These are phyloP conservation scores for Myotis davidii DNA, from an alignment of 2,113 vertebrate genomes.

Conservation along the genomic window DNA sequence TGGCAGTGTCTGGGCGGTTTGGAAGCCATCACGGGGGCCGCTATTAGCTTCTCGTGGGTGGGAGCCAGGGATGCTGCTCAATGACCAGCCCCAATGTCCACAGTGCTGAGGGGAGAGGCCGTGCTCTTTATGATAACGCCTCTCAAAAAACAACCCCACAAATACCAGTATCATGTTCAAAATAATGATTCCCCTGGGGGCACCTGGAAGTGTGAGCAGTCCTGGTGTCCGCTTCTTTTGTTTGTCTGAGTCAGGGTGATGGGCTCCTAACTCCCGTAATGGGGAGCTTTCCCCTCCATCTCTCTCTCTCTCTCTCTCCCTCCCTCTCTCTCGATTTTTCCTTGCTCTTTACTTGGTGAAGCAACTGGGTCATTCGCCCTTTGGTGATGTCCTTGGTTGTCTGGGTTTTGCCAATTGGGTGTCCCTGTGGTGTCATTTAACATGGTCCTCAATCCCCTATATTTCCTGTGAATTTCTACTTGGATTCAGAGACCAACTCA, in stretches of 20 bases:
- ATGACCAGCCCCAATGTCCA: rapidly evolving
- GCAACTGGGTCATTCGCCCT: not conserved
- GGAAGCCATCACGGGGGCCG: not conserved
- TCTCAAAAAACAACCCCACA: not conserved
- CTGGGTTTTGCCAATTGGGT: not conserved
- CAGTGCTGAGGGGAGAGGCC: not conserved
- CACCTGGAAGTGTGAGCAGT: not conserved
- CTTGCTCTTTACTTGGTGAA: not conserved
- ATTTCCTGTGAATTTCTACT: not conserved
- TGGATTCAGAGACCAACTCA: not conserved
- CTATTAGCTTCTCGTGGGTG: not conserved
- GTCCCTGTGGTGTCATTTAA: not conserved
- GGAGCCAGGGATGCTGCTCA: not conserved
- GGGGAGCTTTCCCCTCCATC: no score
- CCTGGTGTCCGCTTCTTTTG: no score
- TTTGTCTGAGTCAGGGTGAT: no score
- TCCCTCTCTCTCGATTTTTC: not conserved
- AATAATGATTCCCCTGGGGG: rapidly evolving
- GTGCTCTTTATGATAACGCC: not conserved
- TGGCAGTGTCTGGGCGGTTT: not conserved
- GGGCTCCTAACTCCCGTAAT: not conserved
- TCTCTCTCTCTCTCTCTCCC: no score
- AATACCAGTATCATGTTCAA: not conserved
- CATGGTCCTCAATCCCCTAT: not conserved
- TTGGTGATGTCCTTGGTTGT: not conserved